Evolutionary conservation across 2,113 vertebrate genomes (phyloP), one percentile per base, ranked within the genome.

Genomic region (Trogon surrucura): DNA sequence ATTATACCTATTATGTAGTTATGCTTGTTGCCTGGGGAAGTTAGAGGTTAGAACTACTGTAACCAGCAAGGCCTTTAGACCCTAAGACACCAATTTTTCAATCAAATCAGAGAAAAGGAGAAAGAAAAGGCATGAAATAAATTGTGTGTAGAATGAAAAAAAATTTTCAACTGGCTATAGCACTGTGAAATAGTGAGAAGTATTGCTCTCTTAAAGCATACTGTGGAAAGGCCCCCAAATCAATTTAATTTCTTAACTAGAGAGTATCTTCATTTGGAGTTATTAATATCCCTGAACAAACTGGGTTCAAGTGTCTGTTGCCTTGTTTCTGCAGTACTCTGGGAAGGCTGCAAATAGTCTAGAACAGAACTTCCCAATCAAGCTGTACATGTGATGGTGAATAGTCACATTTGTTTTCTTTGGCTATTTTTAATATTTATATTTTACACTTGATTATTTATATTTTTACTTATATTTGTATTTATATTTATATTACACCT

Each of bases 41-140:
- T 36, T 44, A 62, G 26, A 71, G 41, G 21, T 44, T 67, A 30
- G 25, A 61, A 29, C 34, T 65, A 5, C 36, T 71, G 21, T n/a
- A 77, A 51, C 11, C 32, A 47, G 47, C 44, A 58, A 48, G 32
- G 13, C 54, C 26, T 61, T 66, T 32, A 70, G 41, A 58, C 26
- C 18, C 10, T 4, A 11, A n/a, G 2, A 41, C 16, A 50, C 7
- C 6, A 3, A 13, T 61, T 81, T 69, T 21, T 65, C 0, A 0
- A 32, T 47, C 36, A 74, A 74, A 71, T 45, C 17, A 51, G 27
- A 29, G 9, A 38, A 12, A 6, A 10, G 9, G 15, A 6, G 1
- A 19, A 58, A 21, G 13, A 47, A 44, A 47, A 12, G 12, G 32
- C 2, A 32, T 8, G 38, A 60, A 69, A 29, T 8, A 65, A 73